Evolutionary conservation across 2,797 vertebrate genomes (phyloP).

Genomic region (Sciaenops ocellatus): DNA sequence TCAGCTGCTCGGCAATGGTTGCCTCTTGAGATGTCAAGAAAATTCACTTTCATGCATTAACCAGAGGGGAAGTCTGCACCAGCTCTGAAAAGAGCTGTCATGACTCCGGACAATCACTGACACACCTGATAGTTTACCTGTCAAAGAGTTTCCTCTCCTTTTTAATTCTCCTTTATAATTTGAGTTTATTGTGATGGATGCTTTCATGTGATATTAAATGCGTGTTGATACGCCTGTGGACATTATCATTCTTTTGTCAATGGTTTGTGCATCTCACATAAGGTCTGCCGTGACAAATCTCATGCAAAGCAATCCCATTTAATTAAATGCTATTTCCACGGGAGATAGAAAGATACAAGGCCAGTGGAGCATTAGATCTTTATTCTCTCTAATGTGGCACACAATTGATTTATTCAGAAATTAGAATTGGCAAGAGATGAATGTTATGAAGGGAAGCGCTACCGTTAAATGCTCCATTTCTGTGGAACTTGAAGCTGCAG

Average conservation of each 20-base stretch:
- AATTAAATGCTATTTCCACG: conserved; percentile 47
- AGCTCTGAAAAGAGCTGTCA: conserved; percentile 72
- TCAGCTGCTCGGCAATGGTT: conserved; percentile 52
- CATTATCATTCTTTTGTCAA: conserved; percentile 25
- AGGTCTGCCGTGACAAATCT: conserved; percentile 7
- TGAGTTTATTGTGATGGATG: conserved; percentile 25
- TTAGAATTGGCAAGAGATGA: conserved; percentile 2
- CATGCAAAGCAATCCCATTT: conserved; percentile 15
- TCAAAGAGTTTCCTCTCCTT: conserved; percentile 62
- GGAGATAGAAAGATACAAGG: conserved; percentile 16
- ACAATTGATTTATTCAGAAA: conserved; percentile 20
- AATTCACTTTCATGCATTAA: conserved; percentile 67
- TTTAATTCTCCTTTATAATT: conserved; percentile 54
- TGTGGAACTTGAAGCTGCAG: conserved; percentile 28
- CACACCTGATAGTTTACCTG: conserved; percentile 65
- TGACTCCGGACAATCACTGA: conserved; percentile 40
- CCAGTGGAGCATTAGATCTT: background rate
- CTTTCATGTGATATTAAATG: conserved; percentile 49
- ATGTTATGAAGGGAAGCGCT: conserved; percentile 21
- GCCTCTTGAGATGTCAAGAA: conserved; percentile 65
- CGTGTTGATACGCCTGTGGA: conserved; percentile 43
- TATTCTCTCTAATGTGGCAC: conserved; percentile 22
- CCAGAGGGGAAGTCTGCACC: conserved; percentile 48
- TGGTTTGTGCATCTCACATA: conserved; percentile 6
- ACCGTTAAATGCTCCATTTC: conserved; percentile 40